Base-by-base conservation (phyloP, 2,888 invertebrate species). In the Amphipyra tragopoginis region DNA sequence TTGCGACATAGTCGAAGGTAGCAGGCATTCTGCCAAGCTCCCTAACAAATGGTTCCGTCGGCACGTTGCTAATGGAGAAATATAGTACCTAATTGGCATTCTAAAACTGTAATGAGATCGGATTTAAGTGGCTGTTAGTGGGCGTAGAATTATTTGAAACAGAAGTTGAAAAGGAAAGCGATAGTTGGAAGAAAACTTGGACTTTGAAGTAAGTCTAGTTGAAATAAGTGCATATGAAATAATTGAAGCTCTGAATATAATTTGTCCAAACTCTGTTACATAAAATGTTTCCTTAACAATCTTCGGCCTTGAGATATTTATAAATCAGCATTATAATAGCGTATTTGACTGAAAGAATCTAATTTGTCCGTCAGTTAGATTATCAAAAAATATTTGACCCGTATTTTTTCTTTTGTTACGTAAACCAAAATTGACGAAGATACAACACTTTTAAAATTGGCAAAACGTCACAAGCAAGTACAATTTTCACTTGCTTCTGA, bases 61-160 rank as follows among this genome's bases (percentile, higher is more conserved):
- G 51, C 65, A 63, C 44, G 62, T 21, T 26, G 39, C 67, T 79
- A 80, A 80, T 78, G 69, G 71, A 78, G 67, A 79, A 73, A 70
- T 74, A 78, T 68, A 59, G 67, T 65, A 67, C 61, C 63, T 78
- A 80, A 78, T 80, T 75, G 65, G 36, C 60, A 75, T 79, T 75
- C 72, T 59, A 67, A 72, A 69, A 64, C 64, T 60, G 64, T 73
- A 64, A 72, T 72, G 52, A 65, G 55, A 67, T 67, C 51, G 40
- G 61, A 75, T 71, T 75, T 65, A 75, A 72, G 53, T 69, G 59
- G 43, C 45, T 44, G 49, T 14, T 63, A 48, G 55, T 15, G 44
- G 51, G 36, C 43, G 56, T 44, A 42, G 56, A 64, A 43, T 70
- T 62, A 73, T 58, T 68, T 71, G 39, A 55, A 58, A 55, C 61